Base-by-base conservation (phyloP, 92 coral and sea anemone genomes). In the Porites divaricata region DNA sequence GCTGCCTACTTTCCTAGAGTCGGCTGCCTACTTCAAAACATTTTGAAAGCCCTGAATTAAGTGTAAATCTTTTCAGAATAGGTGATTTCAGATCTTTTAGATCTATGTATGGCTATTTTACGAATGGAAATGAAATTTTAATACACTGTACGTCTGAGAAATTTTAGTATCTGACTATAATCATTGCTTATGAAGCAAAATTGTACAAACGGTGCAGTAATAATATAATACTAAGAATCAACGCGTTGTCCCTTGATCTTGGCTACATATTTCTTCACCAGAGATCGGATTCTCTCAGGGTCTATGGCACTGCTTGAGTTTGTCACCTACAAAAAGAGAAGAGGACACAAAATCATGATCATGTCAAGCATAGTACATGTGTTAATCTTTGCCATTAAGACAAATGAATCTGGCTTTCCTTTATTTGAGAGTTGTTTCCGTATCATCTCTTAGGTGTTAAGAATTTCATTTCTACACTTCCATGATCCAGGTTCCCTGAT, bases 221-320 rank as follows among this genome's bases (percentile, higher is more conserved):
- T 8, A 1, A 17, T 23, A 25, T 8, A 1, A 17, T 23, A 2
- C 8, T 5, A 80, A 54, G 14, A 54, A 57, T 49, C 88, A 45
- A 86, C 69, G 67, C 97, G 92, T 17, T 90, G 90, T 61, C 97
- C 98, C 82, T 96, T 95, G 21, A 80, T 79, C 82, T 95, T 96
- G 11, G 97, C 98, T 51, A 96, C 94, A 83, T 95, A 96, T 25
- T 95, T 96, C 88, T 96, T 96, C 21, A 93, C 98, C 23, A 96
- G 77, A 13, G 94, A 91, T 19, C 98, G 79, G 68, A 96, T 95
- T 53, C 99, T 90, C 67, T 96, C 98, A 4, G 99, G 98, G 75
- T 96, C 99, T 58, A 96, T 96, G n/a, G 96, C 90, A 76, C 95
- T 98, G 69, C 83, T 89, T 5, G 99, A 96, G 90, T 95, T 96